Base-by-base conservation (phyloP, 1,140 invertebrate genomes). In the Phenacoccus solenopsis region DNA sequence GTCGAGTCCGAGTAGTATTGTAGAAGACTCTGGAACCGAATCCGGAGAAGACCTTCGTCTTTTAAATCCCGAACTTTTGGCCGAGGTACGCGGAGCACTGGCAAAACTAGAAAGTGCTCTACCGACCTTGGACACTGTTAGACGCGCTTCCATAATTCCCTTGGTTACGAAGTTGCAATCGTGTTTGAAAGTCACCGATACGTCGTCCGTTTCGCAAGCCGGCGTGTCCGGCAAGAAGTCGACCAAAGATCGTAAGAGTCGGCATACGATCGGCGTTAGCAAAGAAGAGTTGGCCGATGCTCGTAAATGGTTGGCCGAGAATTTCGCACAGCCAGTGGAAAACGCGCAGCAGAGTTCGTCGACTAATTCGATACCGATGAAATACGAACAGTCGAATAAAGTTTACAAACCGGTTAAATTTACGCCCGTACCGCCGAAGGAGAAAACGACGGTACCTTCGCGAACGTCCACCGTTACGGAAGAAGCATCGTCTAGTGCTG, bases 261-360 rank as follows among this genome's bases (percentile, higher is more conserved):
- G 90, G 1, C 88, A 92, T 75, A 93, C 90, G 0, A 88, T 93
- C 2, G 90, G 88, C 20, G 90, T 92, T 1, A 90, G 87, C 2
- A 81, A 83, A 1, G 89, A 91, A 76, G 90, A 93, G 74, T 77
- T 93, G 25, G 88, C 85, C 0, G 83, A 86, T 72, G 90, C 90
- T 0, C 81, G 90, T 57, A 83, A 85, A 68, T 84, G 89, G 75
- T 82, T 91, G 49, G 85, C 89, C 74, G 82, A 88, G 72, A 84
- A 72, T 49, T 10, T 49, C 3, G 20, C 38, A 32, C 5, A 21
- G 1, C 28, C 10, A 16, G 10, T 20, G 67, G 20, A 88, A 72
- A 84, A 72, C 67, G 38, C 67, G 38, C 20, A 9, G 20, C 38
- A 32, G 13, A n/a, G n/a, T 69, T 56, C 1, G 59, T 35, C 24